phyloP scores from a whole-genome alignment of 2,113 vertebrate genomes.

The Falcunculus frontatus region DNA sequence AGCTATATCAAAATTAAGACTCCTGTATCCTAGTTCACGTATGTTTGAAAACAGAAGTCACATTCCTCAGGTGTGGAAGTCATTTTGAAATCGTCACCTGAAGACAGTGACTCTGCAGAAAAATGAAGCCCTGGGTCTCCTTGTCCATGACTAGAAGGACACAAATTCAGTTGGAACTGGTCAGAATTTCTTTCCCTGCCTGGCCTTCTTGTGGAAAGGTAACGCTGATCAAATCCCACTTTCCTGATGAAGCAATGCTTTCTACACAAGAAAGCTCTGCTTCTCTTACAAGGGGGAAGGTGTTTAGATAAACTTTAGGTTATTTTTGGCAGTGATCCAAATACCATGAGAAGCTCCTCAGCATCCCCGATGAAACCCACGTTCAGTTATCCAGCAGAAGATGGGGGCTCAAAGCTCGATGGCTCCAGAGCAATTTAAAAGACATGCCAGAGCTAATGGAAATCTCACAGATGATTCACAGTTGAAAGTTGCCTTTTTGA shows the following conservation, averaged over 20 bases:
- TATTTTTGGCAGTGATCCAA: neutral
- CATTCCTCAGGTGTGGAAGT: neutral
- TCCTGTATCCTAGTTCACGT: neutral
- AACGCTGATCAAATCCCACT: neutral
- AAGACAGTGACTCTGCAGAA: neutral
- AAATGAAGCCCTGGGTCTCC: neutral
- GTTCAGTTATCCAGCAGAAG: neutral
- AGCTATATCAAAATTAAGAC: neutral
- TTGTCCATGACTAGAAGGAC: neutral
- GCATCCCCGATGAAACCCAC: neutral
- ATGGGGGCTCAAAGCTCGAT: neutral
- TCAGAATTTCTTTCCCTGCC: neutral
- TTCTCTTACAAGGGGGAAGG: neutral
- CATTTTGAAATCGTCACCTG: rapidly evolving
- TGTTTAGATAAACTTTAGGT: neutral
- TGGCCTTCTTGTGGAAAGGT: neutral
- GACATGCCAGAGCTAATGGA: neutral
- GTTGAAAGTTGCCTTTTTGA: neutral
- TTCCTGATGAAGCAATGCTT: neutral
- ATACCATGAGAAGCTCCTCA: neutral
- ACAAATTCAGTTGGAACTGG: neutral
- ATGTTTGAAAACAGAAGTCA: neutral
- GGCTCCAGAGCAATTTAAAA: neutral
- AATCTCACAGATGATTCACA: neutral
- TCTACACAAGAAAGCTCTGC: neutral